Percentiles rank a stretch among this genome's conserved stretches.
Evolutionary conservation across 30 jellyfish, hydroid and myxozoan genomes (phyloP).

Genomic region (Hydractinia echinata): DNA sequence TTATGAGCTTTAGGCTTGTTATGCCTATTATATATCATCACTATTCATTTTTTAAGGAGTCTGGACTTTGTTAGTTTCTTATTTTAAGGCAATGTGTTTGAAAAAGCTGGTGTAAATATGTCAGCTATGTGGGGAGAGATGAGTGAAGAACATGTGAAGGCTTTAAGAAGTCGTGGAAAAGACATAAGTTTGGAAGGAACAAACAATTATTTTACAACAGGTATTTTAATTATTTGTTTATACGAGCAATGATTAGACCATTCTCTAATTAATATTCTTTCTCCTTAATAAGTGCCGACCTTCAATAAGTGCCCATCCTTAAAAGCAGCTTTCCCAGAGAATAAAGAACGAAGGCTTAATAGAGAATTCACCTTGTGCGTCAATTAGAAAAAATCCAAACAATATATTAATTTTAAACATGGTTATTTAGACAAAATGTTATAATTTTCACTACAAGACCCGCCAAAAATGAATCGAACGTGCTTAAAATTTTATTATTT

Average conservation of each 20-base stretch:
- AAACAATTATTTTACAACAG: slow-evolving; percentile 73
- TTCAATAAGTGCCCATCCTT: neutral
- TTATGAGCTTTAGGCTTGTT: no score
- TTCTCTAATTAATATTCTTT: neutral
- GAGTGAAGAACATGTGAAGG: slow-evolving; percentile 61
- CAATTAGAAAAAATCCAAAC: no score
- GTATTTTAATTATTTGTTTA: slow-evolving; percentile 23
- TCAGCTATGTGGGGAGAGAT: slow-evolving; percentile 82
- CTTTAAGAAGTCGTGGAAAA: slow-evolving; percentile 70
- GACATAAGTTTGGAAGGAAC: slow-evolving; percentile 42
- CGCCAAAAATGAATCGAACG: no score
- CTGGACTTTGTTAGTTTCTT: neutral
- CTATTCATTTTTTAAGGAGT: neutral
- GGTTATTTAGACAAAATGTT: no score
- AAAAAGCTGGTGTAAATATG: slow-evolving; percentile 93
- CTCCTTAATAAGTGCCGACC: neutral
- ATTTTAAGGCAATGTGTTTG: slow-evolving; percentile 60
- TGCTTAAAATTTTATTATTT: no score
- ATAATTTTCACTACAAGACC: no score
- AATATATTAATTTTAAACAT: no score
- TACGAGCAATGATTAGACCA: neutral
- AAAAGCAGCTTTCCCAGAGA: no score
- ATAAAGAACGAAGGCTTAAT: no score
- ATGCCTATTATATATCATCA: no score
- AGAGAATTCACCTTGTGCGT: no score